Conservation (phyloP, 2,113 vertebrate genomes). For the Turnix velox region DNA sequence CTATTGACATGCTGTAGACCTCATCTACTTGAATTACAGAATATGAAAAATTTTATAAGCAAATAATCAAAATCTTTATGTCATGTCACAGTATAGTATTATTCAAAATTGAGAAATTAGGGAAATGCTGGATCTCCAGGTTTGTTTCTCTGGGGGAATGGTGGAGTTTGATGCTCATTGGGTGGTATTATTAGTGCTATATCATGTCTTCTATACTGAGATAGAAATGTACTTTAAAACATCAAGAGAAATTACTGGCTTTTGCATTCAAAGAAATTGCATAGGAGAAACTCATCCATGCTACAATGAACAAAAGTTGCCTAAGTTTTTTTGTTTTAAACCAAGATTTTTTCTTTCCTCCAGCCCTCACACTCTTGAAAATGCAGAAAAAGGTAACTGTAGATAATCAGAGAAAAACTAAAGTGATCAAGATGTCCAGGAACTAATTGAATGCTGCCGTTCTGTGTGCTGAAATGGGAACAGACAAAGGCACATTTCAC, state of each 20-base stretch:
- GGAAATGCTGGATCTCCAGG: neutral
- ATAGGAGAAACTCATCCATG: neutral
- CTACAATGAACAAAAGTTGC: neutral
- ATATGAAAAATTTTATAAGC: neutral
- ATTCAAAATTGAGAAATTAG: slow-evolving; percentile 4
- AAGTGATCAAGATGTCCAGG: neutral
- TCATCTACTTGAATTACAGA: neutral
- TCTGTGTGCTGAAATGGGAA: neutral
- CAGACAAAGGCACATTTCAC: slow-evolving; percentile 36
- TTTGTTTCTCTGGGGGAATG: neutral
- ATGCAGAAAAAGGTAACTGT: neutral
- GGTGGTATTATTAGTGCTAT: neutral
- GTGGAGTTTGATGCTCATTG: neutral
- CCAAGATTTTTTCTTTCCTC: neutral
- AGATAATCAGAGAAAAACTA: neutral
- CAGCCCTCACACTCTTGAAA: neutral
- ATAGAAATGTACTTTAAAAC: neutral
- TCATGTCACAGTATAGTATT: neutral
- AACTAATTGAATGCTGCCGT: slow-evolving; percentile 26
- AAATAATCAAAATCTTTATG: neutral
- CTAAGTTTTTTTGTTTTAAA: neutral
- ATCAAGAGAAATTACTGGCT: neutral
- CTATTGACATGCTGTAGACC: neutral
- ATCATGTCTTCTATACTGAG: neutral
- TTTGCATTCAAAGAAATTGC: neutral